These are phyloP conservation scores for Glossophaga mutica DNA, from an alignment of 2,797 vertebrate species.

Conservation along the genomic window DNA sequence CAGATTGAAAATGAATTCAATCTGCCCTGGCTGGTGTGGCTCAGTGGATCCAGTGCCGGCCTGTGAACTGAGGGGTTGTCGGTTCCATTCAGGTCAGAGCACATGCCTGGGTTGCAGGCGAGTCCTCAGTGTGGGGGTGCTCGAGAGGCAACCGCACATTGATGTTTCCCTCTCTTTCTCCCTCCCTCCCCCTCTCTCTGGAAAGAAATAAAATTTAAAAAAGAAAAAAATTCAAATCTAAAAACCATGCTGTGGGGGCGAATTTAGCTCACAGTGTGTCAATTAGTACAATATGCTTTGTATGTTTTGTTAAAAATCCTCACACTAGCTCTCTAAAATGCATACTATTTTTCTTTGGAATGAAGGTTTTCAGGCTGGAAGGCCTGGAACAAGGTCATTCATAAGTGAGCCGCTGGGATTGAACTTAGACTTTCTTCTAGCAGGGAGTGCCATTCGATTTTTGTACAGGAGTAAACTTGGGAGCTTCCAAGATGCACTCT, in stretches of 20 bases:
- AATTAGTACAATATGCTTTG: not conserved
- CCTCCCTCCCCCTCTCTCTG: no score
- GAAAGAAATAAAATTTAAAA: no score
- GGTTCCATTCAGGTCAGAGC: no score
- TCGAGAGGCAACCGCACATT: no score
- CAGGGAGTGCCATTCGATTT: not conserved
- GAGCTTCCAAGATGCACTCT: not conserved
- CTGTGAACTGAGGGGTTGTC: no score
- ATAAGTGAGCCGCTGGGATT: not conserved
- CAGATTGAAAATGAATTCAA: not conserved
- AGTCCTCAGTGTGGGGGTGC: no score
- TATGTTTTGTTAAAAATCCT: not conserved
- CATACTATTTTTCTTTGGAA: not conserved
- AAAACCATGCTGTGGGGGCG: not conserved
- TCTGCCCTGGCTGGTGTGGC: not conserved
- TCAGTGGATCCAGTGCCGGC: no score
- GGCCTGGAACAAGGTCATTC: not conserved
- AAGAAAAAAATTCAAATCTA: not conserved
- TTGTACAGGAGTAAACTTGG: not conserved
- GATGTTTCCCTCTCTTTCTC: no score
- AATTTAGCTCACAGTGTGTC: not conserved
- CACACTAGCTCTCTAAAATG: not conserved
- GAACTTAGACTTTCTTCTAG: not conserved
- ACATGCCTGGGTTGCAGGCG: no score
- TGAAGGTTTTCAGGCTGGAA: not conserved